Evolutionary conservation across 2,113 vertebrate species (phyloP), one percentile per base, ranked within the genome.

Genomic region (Albula glossodonta): DNA sequence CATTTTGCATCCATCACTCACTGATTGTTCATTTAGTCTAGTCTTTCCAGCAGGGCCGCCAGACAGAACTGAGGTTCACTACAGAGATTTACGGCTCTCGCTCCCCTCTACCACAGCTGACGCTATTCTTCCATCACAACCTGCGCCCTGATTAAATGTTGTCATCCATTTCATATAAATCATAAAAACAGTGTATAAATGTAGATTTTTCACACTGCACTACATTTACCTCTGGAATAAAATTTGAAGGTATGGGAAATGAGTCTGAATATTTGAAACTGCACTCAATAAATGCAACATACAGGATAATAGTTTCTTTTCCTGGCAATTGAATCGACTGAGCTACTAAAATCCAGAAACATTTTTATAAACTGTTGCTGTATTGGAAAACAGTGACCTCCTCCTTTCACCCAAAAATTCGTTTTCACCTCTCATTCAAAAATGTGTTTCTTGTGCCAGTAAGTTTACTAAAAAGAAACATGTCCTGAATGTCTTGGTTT

Each of bases 111-210:
- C 10, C 25, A 51, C 15, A 63, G 56, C 53, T 13, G 78, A 50
- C 78, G 15, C 11, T 10, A 25, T 60, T 63, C n/a, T 48, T 63
- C 53, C 82, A 53, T 83, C 41, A 31, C 56, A 48, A 8, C 49
- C 6, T 81, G 53, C 8, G 48, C n/a, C 63, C 41, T 83, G 82
- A 83, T 83, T 83, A 60, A 57, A 83, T 63, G 53, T 22, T 57
- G 82, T 63, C 53, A 83, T 48, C 52, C 25, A 63, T 63, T 63
- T 13, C 25, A 15, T 83, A 17, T 63, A 60, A 60, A 83, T 83
- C 82, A 63, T 63, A 63, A 83, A 81, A 51, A n/a, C 56, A 4
- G 31, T n/a, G 17, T 53, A 11, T 41, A 83, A 60, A 31, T 53
- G 31, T 83, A 49, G 52, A 48, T 60, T 63, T 81, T 56, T 57